Evolutionary conservation across 2,888 invertebrate genomes (phyloP), one percentile per base, ranked within the genome.

Genomic region (Leucania comma): DNA sequence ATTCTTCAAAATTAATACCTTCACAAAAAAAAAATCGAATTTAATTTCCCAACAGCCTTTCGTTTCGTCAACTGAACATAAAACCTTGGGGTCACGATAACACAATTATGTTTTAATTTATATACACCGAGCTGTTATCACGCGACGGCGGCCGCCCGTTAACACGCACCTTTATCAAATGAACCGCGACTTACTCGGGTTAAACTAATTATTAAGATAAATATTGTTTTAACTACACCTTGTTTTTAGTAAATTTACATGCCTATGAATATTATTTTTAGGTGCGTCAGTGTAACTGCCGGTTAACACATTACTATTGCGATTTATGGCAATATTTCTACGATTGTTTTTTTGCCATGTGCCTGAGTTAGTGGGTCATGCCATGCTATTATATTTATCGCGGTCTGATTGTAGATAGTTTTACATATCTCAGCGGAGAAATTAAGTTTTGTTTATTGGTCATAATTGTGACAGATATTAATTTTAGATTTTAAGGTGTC

Each of bases 61-160:
- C 85, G 88, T 89, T 90, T 88, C 89, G 87, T 89, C 89, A 84
- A 85, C 87, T 83, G 82, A 90, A 93, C 91, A 93, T 93, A 93
- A 94, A 93, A 92, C 91, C 93, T 91, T 91, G 91, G 91, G 94
- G 94, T 95, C 95, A 95, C 95, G 95, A 95, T 95, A 96, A 94
- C 92, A 94, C 95, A 95, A 96, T 96, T 96, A 96, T 93, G 93
- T 94, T 95, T 94, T 95, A 96, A 96, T 96, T 96, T 96, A 96
- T 96, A 95, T 94, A 89, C 93, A 90, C 90, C 89, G 85, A 83
- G 88, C 89, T 88, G 90, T 89, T 90, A 92, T 92, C 95, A 95
- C 95, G 95, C 95, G 88, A 95, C 74, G 84, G 85, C 72, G 76
- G 80, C 82, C 84, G 86, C 78, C 88, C 87, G 91, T 90, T 91